Evolutionary conservation across 1,140 invertebrate genomes (phyloP).

Genomic region (Homarus americanus): DNA sequence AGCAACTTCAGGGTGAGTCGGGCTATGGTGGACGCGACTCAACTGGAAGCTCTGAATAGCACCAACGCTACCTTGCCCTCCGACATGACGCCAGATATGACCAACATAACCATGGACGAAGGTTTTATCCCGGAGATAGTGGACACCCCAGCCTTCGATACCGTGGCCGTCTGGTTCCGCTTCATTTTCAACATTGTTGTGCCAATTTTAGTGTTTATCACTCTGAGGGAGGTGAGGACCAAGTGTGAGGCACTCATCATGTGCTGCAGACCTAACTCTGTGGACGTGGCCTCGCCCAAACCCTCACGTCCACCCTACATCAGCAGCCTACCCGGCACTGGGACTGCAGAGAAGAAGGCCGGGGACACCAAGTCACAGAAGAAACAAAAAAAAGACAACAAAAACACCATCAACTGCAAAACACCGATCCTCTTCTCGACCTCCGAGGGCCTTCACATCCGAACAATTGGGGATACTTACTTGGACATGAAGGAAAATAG

Average conservation of each 20-base stretch:
- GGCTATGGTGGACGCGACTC: slow-evolving; percentile 49
- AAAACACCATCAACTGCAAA: slow-evolving; percentile 64
- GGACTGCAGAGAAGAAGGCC: not conserved
- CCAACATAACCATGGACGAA: slow-evolving; percentile 50
- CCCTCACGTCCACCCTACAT: slow-evolving; percentile 40
- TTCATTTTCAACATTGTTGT: slow-evolving; percentile 64
- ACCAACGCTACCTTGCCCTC: not conserved
- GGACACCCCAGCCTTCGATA: slow-evolving; percentile 53
- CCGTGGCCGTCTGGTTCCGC: slow-evolving; percentile 70
- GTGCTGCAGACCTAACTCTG: slow-evolving; percentile 69
- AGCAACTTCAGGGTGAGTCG: not conserved
- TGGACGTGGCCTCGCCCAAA: slow-evolving; percentile 72
- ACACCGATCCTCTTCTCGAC: slow-evolving; percentile 72
- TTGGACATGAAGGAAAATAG: slow-evolving; percentile 54
- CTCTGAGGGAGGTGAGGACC: slow-evolving; percentile 56
- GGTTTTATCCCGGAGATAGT: slow-evolving; percentile 65
- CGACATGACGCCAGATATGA: not conserved
- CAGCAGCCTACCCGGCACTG: not conserved
- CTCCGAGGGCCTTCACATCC: slow-evolving; percentile 70
- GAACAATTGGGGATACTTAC: slow-evolving; percentile 68
- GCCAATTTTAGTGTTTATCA: slow-evolving; percentile 64
- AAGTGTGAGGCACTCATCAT: slow-evolving; percentile 67
- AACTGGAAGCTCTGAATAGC: slow-evolving; percentile 18
- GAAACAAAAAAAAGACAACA: slow-evolving; percentile 35
- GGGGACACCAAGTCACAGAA: slow-evolving; percentile 32